These are phyloP conservation scores for Telmatherina bonti DNA, from an alignment of 2,797 vertebrate genomes.

Conservation along the genomic window DNA sequence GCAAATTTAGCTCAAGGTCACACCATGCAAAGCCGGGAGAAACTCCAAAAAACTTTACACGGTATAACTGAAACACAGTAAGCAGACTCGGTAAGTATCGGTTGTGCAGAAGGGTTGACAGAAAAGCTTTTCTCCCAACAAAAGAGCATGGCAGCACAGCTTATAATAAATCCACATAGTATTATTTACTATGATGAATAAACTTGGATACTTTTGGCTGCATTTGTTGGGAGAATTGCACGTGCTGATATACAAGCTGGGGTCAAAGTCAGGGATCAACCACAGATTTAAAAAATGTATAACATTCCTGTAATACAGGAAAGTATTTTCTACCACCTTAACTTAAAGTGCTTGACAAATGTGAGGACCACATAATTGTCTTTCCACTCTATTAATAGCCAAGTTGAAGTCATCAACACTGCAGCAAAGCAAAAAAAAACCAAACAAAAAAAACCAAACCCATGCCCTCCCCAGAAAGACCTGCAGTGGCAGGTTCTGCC, in stretches of 20 bases:
- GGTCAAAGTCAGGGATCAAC: neutral
- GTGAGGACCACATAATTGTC: constrained; percentile 12
- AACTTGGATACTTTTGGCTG: neutral
- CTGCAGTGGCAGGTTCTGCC: neutral
- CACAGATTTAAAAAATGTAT: constrained; percentile 26
- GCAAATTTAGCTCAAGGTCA: neutral
- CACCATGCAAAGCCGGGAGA: neutral
- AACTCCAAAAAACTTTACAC: neutral
- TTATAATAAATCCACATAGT: neutral
- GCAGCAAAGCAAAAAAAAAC: constrained; percentile 46
- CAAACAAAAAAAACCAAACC: too few species aligned
- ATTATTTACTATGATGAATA: neutral
- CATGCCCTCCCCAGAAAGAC: constrained; percentile 2
- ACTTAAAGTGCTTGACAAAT: constrained; percentile 32
- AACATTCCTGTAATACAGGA: constrained; percentile 20
- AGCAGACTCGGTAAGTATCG: neutral
- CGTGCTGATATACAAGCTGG: neutral
- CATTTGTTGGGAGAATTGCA: neutral
- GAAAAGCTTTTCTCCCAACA: too few species aligned
- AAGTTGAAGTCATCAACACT: constrained; percentile 33
- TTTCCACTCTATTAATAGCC: neutral
- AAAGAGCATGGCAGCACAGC: too few species aligned
- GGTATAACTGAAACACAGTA: neutral
- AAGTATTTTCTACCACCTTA: constrained; percentile 38
- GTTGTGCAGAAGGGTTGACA: neutral